A percentile compares a stretch with the other conserved stretches of the same genome.
Conservation (phyloP, 2,797 vertebrate species). For the Euthynnus affinis region DNA sequence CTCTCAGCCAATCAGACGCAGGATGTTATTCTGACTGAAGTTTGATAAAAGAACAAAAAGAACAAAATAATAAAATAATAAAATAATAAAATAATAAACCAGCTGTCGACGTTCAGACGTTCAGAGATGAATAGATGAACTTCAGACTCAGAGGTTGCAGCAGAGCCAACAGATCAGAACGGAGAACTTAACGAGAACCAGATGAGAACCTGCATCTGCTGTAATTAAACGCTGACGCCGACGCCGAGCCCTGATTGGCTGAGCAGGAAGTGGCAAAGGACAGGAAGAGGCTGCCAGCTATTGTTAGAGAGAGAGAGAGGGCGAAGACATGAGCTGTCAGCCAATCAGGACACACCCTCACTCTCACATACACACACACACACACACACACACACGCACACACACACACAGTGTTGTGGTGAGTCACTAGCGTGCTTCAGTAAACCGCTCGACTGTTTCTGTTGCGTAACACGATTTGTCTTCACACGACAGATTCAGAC, state of each 20-base stretch:
- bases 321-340: neutral
- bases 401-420: neutral
- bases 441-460: slow-evolving; percentile 21
- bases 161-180: neutral
- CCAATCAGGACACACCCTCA: slow-evolving; percentile 48
- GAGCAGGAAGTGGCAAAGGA: slow-evolving; percentile 25
- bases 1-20: too few relatives aligned
- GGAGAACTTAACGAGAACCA: slow-evolving; percentile 23
- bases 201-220: slow-evolving; percentile 22
- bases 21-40: too few relatives aligned
- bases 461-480: slow-evolving; percentile 32
- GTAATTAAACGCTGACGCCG: slow-evolving; percentile 36
- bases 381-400: neutral
- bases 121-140: too few relatives aligned
- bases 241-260: slow-evolving; percentile 33
- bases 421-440: slow-evolving; percentile 48
- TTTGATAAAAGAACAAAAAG: too few relatives aligned
- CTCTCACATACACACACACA: neutral
- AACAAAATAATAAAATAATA: too few relatives aligned
- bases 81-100: too few relatives aligned
- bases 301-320: slow-evolving; percentile 41
- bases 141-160: too few relatives aligned
- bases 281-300: slow-evolving; percentile 54
- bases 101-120: too few relatives aligned
- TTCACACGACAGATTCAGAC: slow-evolving; percentile 1